These are phyloP conservation scores for Calypte anna DNA, from an alignment of 2,113 vertebrate species.

Conservation along the genomic window DNA sequence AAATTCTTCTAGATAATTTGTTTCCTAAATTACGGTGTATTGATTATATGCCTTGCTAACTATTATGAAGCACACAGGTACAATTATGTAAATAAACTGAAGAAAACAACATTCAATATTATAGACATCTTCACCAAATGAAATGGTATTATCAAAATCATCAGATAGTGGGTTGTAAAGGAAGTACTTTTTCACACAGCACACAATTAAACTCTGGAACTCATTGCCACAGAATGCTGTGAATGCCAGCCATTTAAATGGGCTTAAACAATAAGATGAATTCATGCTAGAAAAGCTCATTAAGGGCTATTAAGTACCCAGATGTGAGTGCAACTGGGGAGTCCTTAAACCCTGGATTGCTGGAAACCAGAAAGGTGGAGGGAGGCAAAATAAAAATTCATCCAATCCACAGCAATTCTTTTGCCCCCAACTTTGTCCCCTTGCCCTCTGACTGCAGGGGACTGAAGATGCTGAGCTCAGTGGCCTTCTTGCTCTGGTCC, in stretches of 20 bases:
- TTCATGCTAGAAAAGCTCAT: slow-evolving; percentile 37
- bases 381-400: not conserved
- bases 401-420: not conserved
- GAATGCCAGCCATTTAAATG: slow-evolving; percentile 9
- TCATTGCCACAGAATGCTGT: slow-evolving; percentile 29
- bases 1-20: not conserved
- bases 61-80: not conserved
- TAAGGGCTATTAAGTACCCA: not conserved
- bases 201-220: not conserved
- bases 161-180: slow-evolving; percentile 28
- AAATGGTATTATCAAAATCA: slow-evolving; percentile 15
- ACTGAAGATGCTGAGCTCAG: not conserved
- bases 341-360: not conserved
- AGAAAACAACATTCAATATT: slow-evolving; percentile 7
- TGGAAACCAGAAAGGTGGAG: not conserved
- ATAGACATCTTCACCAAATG: not conserved
- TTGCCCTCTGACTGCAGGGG: not conserved
- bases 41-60: slow-evolving; percentile 3
- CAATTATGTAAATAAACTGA: slow-evolving; percentile 12
- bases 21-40: not conserved
- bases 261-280: slow-evolving; percentile 2
- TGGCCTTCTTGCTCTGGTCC: not conserved
- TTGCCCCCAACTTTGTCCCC: rapidly evolving
- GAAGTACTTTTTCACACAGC: slow-evolving; percentile 34
- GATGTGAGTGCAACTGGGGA: not conserved